A percentile compares a stretch with the other conserved stretches of the same genome.
phyloP scores from a whole-genome alignment of 2,113 vertebrate species.

The Abramis brama region DNA sequence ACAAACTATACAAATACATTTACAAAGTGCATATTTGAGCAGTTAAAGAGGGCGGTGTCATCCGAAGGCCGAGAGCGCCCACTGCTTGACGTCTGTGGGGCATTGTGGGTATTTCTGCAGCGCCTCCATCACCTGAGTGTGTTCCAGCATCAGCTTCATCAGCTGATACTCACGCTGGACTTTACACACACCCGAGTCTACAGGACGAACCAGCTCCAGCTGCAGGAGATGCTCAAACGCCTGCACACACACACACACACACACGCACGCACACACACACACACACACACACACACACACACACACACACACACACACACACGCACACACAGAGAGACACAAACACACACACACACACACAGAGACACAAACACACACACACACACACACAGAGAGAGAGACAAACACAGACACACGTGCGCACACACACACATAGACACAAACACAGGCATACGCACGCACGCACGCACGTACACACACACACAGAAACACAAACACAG shows the following conservation, averaged over 20 bases:
- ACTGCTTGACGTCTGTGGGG: conserved; percentile 91
- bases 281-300: not conserved
- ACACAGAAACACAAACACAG: too few relatives aligned
- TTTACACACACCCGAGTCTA: conserved; percentile 78
- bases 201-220: conserved; percentile 86
- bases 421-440: not conserved
- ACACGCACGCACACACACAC: not conserved
- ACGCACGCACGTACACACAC: too few relatives aligned
- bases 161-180: conserved; percentile 87
- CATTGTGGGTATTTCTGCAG: conserved; percentile 94
- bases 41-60: conserved; percentile 34
- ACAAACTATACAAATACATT: not conserved
- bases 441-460: too few relatives aligned
- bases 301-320: not conserved
- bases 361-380: too few relatives aligned
- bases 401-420: too few relatives aligned
- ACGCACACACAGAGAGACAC: too few relatives aligned
- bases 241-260: conserved; percentile 64
- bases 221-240: conserved; percentile 94
- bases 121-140: conserved; percentile 89
- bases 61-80: conserved; percentile 86
- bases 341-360: not conserved
- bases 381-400: not conserved
- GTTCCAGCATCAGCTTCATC: conserved; percentile 88
- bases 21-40: too few relatives aligned